Conservation (phyloP, 2,797 vertebrate species). For the Delichon dasypus region DNA sequence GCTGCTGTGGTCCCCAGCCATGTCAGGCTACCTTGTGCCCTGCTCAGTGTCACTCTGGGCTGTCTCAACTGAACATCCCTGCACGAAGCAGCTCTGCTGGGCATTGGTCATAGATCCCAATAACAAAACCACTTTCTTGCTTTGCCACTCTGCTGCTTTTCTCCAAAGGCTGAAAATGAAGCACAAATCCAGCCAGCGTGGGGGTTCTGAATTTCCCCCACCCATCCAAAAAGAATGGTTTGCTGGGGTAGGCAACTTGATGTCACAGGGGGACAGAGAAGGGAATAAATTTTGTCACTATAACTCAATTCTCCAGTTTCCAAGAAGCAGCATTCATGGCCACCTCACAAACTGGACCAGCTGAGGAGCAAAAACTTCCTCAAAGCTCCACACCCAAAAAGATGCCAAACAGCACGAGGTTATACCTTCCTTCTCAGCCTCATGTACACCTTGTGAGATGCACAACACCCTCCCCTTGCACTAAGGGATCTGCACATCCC, state of each 20-base stretch:
- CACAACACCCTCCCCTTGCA: background rate
- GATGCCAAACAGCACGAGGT: background rate
- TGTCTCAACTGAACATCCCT: background rate
- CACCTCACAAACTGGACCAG: background rate
- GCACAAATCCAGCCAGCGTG: background rate
- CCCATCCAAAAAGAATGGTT: background rate
- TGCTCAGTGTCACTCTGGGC: background rate
- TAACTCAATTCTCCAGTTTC: background rate
- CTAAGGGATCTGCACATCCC: background rate
- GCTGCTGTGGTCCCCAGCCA: background rate
- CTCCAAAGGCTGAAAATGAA: background rate
- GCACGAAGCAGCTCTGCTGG: background rate
- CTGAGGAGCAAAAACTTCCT: background rate
- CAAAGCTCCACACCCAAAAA: background rate
- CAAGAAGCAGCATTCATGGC: background rate
- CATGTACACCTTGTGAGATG: accelerated
- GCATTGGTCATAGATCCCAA: background rate
- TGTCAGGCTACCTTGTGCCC: background rate
- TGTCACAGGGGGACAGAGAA: background rate
- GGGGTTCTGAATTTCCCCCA: background rate
- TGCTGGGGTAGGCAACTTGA: background rate
- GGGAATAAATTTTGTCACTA: background rate
- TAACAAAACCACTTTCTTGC: background rate
- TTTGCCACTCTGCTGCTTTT: background rate
- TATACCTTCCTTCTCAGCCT: background rate